These are phyloP conservation scores for Xanthostigma xanthostigma DNA, from an alignment of 2,888 invertebrate genomes.

Conservation along the genomic window DNA sequence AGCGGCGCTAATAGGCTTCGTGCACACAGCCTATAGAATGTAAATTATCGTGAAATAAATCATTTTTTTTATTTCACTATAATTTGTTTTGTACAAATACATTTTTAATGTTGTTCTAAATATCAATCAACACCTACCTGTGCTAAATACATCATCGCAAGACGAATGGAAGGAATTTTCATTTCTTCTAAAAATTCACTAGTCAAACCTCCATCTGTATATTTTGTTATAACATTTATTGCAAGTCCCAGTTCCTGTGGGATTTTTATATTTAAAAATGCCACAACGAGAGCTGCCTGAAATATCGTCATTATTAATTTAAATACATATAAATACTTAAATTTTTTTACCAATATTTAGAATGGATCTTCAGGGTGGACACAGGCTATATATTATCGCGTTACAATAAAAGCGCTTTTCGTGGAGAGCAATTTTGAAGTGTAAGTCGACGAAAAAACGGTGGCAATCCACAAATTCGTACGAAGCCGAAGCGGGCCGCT, in stretches of 20 bases:
- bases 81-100: not conserved
- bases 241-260: slow-evolving; percentile 71
- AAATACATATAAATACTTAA: no score
- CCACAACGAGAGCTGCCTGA: slow-evolving; percentile 77
- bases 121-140: slow-evolving; percentile 40
- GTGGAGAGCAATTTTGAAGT: no score
- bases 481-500: no score
- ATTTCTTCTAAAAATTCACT: slow-evolving; percentile 44
- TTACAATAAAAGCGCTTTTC: no score
- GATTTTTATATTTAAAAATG: slow-evolving; percentile 77
- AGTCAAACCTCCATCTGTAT: slow-evolving; percentile 30
- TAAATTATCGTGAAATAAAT: no score
- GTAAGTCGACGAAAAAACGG: no score
- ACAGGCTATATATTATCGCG: no score
- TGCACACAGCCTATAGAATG: no score
- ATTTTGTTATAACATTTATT: slow-evolving; percentile 59
- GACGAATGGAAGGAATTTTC: slow-evolving; percentile 47
- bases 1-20: no score
- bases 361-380: no score
- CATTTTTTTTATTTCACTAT: not conserved
- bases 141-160: slow-evolving; percentile 51
- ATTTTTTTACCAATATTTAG: no score
- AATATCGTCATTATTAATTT: slow-evolving; percentile 20
- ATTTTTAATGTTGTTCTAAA: not conserved
- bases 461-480: no score